Evolutionary conservation across 2,888 invertebrate species (phyloP), one percentile per base, ranked within the genome.

Genomic region (Drosophila nr. perissopoda): DNA sequence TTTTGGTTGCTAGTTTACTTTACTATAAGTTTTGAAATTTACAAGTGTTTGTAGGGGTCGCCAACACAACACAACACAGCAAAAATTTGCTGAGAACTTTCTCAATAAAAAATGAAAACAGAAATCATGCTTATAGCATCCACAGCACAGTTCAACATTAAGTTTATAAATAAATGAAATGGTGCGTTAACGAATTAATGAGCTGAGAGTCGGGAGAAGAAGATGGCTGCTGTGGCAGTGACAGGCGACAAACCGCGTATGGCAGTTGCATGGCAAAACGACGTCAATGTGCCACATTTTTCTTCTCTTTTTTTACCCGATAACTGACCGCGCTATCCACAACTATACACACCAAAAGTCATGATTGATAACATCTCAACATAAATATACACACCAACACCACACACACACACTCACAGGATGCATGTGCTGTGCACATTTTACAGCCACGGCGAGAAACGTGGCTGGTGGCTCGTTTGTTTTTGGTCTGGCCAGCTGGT

Each of bases 341-440:
- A 90, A 73, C 87, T 88, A 87, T 89, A 78, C 89, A 86, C 82
- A 83, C 82, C 89, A 76, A 80, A 86, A 88, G 72, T 89, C 87
- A 82, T 87, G 90, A 87, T 87, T 90, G 87, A 87, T 87, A 87
- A 90, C 84, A 89, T 90, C 84, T 82, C 76, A 77, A 74, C 83
- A 70, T 70, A 73, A 82, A 66, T 69, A 59, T 57, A 36, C 63
- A 69, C 52, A 69, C 58, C 61, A 56, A 48, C 65, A 71, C 33
- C 33, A 70, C 68, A 70, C 65, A 70, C 33, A 51, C 31, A 29
- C 36, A 56, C 36, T 48, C 36, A 51, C 33, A 59, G 18, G 2
- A 21, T 40, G 62, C 79, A 71, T 66, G 82, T 79, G 68, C 61
- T 61, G 46, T 62, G 57, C 36, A 66, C 52, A 72, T 68, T 76